Conservation (phyloP, 2,888 invertebrate species). For the Drosophila mulleri region DNA sequence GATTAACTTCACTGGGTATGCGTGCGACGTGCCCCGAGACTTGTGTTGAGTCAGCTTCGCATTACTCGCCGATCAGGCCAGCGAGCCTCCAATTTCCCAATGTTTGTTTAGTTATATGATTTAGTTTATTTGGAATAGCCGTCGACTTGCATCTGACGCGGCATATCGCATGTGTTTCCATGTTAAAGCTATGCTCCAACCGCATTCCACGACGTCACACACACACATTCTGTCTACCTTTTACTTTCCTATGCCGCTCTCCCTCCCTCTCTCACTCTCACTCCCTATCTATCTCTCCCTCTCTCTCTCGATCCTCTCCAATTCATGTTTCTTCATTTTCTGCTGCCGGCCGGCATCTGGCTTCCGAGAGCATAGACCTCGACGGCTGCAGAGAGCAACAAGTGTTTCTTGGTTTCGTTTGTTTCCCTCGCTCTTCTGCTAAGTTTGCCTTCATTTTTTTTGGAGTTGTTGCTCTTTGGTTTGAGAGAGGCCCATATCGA, state of each 20-base stretch:
- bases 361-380: constrained; percentile 35
- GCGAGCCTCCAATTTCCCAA: constrained; percentile 13
- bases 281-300: neutral
- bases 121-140: constrained; percentile 28
- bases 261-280: constrained; percentile 1
- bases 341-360: constrained; percentile 71
- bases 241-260: constrained; percentile 47
- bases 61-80: constrained; percentile 63
- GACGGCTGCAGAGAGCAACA: constrained; percentile 43
- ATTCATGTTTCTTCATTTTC: constrained; percentile 49
- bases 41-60: constrained; percentile 28
- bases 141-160: neutral
- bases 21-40: neutral
- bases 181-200: constrained; percentile 7
- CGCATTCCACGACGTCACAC: constrained; percentile 23
- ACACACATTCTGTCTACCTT: constrained; percentile 31
- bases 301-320: neutral
- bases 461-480: constrained; percentile 24
- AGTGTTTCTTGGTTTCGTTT: constrained; percentile 52
- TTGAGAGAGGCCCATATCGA: neutral
- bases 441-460: constrained; percentile 5
- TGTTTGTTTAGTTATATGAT: constrained; percentile 10
- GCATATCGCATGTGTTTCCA: neutral
- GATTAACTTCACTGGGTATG: constrained; percentile 2
- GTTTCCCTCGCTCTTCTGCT: constrained; percentile 13